Percentiles rank a stretch among this genome's conserved stretches.
These are phyloP conservation scores for Drosophila sordidula DNA, from an alignment of 2,888 invertebrate species.

Conservation along the genomic window DNA sequence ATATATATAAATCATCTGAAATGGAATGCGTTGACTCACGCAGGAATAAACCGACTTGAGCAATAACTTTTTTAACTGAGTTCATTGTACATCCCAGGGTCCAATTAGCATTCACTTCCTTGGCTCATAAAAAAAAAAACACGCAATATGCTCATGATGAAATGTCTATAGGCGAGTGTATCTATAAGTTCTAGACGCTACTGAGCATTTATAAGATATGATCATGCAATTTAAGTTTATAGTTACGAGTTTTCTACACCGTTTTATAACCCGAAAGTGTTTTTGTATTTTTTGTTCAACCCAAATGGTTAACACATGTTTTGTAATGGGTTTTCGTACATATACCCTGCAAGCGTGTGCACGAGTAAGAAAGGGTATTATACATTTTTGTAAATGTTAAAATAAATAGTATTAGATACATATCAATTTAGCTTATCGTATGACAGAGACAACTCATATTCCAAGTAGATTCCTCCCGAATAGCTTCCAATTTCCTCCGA, in stretches of 20 bases:
- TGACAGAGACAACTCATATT: too few species aligned
- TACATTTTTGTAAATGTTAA: too few species aligned
- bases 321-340: neutral
- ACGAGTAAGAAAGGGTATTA: too few species aligned
- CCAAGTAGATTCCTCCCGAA: too few species aligned
- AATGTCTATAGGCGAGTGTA: conserved; percentile 15
- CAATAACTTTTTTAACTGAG: conserved; percentile 7
- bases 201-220: conserved; percentile 38
- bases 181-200: conserved; percentile 2
- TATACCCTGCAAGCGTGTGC: neutral
- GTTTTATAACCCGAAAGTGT: conserved; percentile 22
- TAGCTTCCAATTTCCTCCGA: too few species aligned
- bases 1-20: neutral
- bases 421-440: too few species aligned
- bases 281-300: conserved; percentile 13
- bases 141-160: conserved; percentile 68
- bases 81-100: conserved; percentile 28
- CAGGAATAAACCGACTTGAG: neutral
- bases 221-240: conserved; percentile 60
- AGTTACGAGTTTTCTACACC: conserved; percentile 38
- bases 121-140: conserved; percentile 36
- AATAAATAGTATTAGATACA: too few species aligned
- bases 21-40: conserved; percentile 2
- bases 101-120: conserved; percentile 61
- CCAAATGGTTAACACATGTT: conserved; percentile 21